Conservation (phyloP, 2,797 vertebrate genomes). For the Pseudopleuronectes americanus region DNA sequence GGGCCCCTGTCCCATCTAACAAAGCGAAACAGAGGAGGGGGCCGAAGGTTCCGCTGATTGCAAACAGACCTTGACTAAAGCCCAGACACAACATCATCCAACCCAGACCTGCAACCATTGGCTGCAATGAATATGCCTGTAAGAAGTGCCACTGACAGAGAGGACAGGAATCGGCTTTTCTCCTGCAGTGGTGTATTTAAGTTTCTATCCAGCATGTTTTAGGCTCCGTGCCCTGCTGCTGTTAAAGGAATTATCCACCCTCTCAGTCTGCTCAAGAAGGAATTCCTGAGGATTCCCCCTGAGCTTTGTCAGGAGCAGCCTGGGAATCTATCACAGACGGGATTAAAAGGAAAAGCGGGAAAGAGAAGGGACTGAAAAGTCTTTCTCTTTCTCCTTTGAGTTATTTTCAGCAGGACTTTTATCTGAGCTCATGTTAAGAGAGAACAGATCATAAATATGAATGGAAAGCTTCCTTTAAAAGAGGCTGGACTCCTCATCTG, state of each 20-base stretch:
- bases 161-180: slow-evolving; percentile 57
- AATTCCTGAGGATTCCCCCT: slow-evolving; percentile 64
- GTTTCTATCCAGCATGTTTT: slow-evolving; percentile 61
- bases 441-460: no score
- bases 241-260: slow-evolving; percentile 75
- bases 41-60: not conserved
- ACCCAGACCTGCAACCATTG: slow-evolving; percentile 21
- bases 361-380: slow-evolving; percentile 32
- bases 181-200: slow-evolving; percentile 7
- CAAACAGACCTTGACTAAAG: slow-evolving; percentile 43
- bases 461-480: no score
- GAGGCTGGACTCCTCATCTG: no score
- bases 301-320: slow-evolving; percentile 61
- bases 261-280: slow-evolving; percentile 67
- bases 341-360: slow-evolving; percentile 58
- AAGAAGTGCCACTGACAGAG: not conserved
- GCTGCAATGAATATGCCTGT: not conserved
- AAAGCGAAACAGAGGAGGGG: slow-evolving; percentile 38
- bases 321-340: slow-evolving; percentile 72
- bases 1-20: slow-evolving; percentile 31
- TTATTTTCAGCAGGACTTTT: slow-evolving; percentile 47
- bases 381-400: slow-evolving; percentile 3
- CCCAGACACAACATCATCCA: slow-evolving; percentile 58
- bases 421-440: slow-evolving; percentile 38
- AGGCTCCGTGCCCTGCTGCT: slow-evolving; percentile 44